Base-by-base conservation (phyloP, 2,797 vertebrate species). In the Xerus rutilus region DNA sequence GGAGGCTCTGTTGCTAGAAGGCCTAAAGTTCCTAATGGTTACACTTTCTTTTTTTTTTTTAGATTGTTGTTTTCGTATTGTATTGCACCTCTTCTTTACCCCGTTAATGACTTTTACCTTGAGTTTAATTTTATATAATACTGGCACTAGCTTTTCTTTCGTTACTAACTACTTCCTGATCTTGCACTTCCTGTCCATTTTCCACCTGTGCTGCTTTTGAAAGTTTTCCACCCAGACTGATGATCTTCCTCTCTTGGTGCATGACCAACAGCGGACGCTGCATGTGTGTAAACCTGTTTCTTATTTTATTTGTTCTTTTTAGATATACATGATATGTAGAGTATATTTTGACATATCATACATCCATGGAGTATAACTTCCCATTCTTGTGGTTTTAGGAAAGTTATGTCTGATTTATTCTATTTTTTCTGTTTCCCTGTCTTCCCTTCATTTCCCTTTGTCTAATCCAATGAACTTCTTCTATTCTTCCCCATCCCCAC, bases 1-100 rank as follows among this genome's bases (percentile, higher is more conserved):
- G 47, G 78, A 82, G 69, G 18, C 47, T 86, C 39, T 67, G 30
- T 85, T 94, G 83, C 87, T 85, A 88, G 92, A 77, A 77, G 17
- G 82, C 35, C 90, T 54, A 10, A 15, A 45, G 35, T 89, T 93
- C 73, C 73, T 87, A 43, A 43, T 39, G 54, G 39, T 64, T 74
- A 47, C 4, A 69, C 5, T 0, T n/a, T 65, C 69, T 39, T 39
- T 39, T 39, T 39, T 39, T 39, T 83, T 72, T 76, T 72, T 17
- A 47, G 32, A 30, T 35, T 59, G 14, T 62, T 45, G 6, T 52
- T 87, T 76, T 74, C 20, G 64, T 25, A 6, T 49, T 54, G 2
- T 28, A 32, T 82, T 10, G 21, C 8, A 11, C n/a, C 74, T 12
- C 45, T 73, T 73, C 43, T 25, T 91, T 73, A 54, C 11, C 25